Percentiles rank a stretch among this genome's conserved stretches.
These are phyloP conservation scores for Silvanus unidentatus DNA, from an alignment of 2,888 invertebrate genomes.

Conservation along the genomic window DNA sequence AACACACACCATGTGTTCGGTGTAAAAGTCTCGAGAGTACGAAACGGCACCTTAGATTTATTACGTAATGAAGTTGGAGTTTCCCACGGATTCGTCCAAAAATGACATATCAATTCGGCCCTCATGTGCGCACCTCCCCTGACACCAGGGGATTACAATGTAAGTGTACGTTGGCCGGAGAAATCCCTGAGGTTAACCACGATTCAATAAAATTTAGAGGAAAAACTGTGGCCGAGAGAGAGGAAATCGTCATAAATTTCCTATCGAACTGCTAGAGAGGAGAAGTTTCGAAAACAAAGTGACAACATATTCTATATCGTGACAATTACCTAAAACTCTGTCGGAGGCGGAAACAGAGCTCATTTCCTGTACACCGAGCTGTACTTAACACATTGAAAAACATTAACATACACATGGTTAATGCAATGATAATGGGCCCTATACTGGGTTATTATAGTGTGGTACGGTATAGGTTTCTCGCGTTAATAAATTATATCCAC, in stretches of 20 bases:
- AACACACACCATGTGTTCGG: no score
- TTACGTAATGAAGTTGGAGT: no score
- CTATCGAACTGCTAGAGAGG: slow-evolving; percentile 12
- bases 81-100: no score
- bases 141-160: no score
- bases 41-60: no score
- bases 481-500: slow-evolving; percentile 10
- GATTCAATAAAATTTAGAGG: no score
- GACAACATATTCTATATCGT: slow-evolving; percentile 31
- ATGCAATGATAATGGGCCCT: slow-evolving; percentile 21
- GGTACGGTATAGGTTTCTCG: neutral
- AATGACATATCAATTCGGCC: no score
- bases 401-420: slow-evolving; percentile 24
- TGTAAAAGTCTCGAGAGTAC: no score
- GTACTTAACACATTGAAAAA: slow-evolving; percentile 32
- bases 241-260: slow-evolving; percentile 14
- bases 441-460: slow-evolving; percentile 14
- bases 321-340: slow-evolving; percentile 28
- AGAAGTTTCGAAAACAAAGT: slow-evolving; percentile 21
- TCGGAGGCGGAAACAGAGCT: slow-evolving; percentile 29
- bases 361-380: slow-evolving; percentile 27
- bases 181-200: no score
- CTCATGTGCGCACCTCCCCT: no score
- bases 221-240: no score
- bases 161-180: no score